These are phyloP conservation scores for Harpagifer antarcticus DNA, from an alignment of 2,797 vertebrate species.

Conservation along the genomic window DNA sequence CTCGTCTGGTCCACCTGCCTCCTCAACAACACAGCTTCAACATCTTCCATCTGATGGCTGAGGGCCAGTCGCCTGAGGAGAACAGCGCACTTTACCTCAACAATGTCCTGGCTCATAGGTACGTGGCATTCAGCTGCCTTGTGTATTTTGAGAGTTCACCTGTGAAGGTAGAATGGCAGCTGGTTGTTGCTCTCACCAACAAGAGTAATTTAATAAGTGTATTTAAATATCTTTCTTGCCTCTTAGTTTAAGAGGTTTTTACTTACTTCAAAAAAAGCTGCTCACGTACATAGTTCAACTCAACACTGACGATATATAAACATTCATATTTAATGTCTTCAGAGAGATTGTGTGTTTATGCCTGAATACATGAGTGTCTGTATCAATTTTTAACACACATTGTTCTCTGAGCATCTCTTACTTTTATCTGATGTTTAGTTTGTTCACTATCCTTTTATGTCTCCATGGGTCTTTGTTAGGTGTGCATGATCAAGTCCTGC, in stretches of 20 bases:
- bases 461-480: background rate
- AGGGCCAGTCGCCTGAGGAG: constrained; percentile 92
- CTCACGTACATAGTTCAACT: background rate
- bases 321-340: background rate
- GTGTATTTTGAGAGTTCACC: constrained; percentile 9
- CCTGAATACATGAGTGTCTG: background rate
- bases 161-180: background rate
- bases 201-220: background rate
- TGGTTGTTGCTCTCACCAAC: background rate
- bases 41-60: constrained; percentile 93
- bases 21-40: constrained; percentile 91
- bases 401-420: background rate
- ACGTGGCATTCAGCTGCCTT: constrained; percentile 25
- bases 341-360: background rate
- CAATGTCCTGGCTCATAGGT: constrained; percentile 90
- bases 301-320: background rate
- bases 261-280: background rate
- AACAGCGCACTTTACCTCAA: constrained; percentile 88
- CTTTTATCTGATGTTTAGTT: background rate
- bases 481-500: constrained; percentile 5
- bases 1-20: constrained; percentile 85
- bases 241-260: background rate
- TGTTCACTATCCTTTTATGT: constrained; percentile 9
- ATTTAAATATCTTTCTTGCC: background rate
- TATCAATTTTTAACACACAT: too few species aligned